A percentile compares a stretch with the other conserved stretches of the same genome.
These are phyloP conservation scores for Enteromius mattozi DNA, from an alignment of 2,797 vertebrate species.

Conservation along the genomic window DNA sequence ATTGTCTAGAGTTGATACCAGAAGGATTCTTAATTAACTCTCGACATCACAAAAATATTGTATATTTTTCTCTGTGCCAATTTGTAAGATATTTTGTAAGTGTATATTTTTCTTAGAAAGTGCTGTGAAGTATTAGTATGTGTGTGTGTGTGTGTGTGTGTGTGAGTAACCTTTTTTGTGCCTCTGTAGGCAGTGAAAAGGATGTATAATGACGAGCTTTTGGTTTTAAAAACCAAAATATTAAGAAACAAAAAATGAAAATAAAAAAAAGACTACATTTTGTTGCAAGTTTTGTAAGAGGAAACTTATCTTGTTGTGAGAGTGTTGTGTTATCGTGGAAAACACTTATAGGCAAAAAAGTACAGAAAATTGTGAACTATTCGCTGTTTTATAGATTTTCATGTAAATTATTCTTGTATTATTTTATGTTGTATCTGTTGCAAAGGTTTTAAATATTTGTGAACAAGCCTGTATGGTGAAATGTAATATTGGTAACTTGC, in stretches of 20 bases:
- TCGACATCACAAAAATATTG: slow-evolving; percentile 99
- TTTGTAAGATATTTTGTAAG: slow-evolving; percentile 99
- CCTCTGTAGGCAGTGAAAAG: slow-evolving; percentile 97
- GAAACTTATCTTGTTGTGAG: slow-evolving; percentile 98
- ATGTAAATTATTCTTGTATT: slow-evolving; percentile 99
- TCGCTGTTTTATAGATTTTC: slow-evolving; percentile 99
- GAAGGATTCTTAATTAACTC: slow-evolving; percentile 99
- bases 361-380: slow-evolving; percentile 95
- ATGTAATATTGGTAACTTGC: slow-evolving; percentile 99
- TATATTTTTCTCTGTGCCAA: slow-evolving; percentile 99
- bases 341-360: slow-evolving; percentile 90
- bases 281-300: slow-evolving; percentile 99
- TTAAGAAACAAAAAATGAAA: slow-evolving; percentile 86
- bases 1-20: slow-evolving; percentile 99
- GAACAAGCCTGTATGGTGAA: slow-evolving; percentile 99
- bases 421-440: slow-evolving; percentile 99
- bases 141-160: slow-evolving; percentile 70
- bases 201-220: slow-evolving; percentile 97
- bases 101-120: slow-evolving; percentile 99
- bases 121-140: slow-evolving; percentile 97
- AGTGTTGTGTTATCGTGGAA: slow-evolving; percentile 99
- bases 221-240: slow-evolving; percentile 99
- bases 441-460: slow-evolving; percentile 99
- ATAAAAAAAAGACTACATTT: slow-evolving; percentile 84
- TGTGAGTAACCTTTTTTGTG: slow-evolving; percentile 97